These are phyloP conservation scores for Euplagia quadripunctaria DNA, from an alignment of 2,888 invertebrate species.

Conservation along the genomic window DNA sequence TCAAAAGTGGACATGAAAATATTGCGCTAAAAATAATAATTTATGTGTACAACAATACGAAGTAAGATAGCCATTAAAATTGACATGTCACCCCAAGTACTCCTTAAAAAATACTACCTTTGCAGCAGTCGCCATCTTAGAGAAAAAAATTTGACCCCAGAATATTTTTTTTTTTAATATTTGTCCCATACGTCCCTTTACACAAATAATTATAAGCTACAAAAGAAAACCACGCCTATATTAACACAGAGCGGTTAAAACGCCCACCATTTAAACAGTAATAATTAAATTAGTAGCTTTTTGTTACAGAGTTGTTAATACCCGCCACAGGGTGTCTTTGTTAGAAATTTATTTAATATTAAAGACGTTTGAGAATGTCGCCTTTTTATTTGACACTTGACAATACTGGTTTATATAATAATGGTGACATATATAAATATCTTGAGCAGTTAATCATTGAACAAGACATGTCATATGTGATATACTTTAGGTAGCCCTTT, in stretches of 20 bases:
- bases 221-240: conserved; percentile 18
- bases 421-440: neutral
- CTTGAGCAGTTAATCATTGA: conserved; percentile 2
- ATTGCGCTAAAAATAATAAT: too few species aligned
- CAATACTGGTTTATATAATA: conserved; percentile 1
- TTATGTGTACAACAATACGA: too few species aligned
- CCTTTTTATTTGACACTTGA: neutral
- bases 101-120: too few species aligned
- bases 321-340: conserved; percentile 8
- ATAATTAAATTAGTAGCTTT: conserved; percentile 48
- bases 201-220: conserved; percentile 27
- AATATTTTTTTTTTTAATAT: conserved; percentile 9
- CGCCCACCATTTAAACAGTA: conserved; percentile 22
- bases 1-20: too few species aligned
- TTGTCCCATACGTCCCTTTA: conserved; percentile 19
- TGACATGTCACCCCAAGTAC: too few species aligned
- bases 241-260: conserved; percentile 22
- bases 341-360: conserved; percentile 13
- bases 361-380: neutral
- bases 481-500: too few species aligned
- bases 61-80: too few species aligned
- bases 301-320: conserved; percentile 24
- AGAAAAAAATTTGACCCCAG: too few species aligned
- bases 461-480: neutral
- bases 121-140: too few species aligned